Evolutionary conservation across 2,888 invertebrate genomes (phyloP), one percentile per base, ranked within the genome.

Genomic region (Lissonota sp.): DNA sequence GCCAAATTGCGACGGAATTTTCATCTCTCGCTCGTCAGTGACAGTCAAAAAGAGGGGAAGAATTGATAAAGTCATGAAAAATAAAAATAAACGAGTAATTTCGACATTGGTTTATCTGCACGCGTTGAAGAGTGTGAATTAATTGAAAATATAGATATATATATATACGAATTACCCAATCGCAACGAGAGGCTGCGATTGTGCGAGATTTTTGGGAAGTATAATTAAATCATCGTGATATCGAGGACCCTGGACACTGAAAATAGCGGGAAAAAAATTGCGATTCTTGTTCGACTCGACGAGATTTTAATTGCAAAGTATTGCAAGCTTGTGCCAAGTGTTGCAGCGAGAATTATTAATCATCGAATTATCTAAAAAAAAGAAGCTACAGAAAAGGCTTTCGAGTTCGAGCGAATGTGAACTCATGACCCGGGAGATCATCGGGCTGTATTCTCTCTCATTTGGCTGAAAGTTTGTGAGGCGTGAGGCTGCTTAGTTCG

Each of bases 381-480:
- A 8, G 4, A 44, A 44, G 4, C 10, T 26, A 44, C 57, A 77
- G 77, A 82, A 88, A 81, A 85, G 81, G 84, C 87, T 67, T 84
- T 89, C 88, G 26, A 86, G 86, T 85, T 83, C 78, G 60, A 49
- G 79, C 83, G 85, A 87, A 89, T 87, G 85, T 88, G 91, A 89
- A 89, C 88, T 90, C 86, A 84, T 87, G 88, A 87, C 86, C 87
- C 83, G 62, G 57, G 58, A 64, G 69, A 55, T 67, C 49, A 69
- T 60, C 67, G 60, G n/a, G 57, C 12, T 70, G 26, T 64, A 79
- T 64, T 66, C 44, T 46, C 70, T 60, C 64, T 74, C 76, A 71
- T 75, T 74, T 60, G 66, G 51, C 69, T 42, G 66, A 57, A 58
- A 71, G 66, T 46, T 66, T 60, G 12, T 42, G 66, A 67, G 51